Evolutionary conservation across 2,113 vertebrate genomes (phyloP), one percentile per base, ranked within the genome.

Genomic region (Microcebus tavaratra): DNA sequence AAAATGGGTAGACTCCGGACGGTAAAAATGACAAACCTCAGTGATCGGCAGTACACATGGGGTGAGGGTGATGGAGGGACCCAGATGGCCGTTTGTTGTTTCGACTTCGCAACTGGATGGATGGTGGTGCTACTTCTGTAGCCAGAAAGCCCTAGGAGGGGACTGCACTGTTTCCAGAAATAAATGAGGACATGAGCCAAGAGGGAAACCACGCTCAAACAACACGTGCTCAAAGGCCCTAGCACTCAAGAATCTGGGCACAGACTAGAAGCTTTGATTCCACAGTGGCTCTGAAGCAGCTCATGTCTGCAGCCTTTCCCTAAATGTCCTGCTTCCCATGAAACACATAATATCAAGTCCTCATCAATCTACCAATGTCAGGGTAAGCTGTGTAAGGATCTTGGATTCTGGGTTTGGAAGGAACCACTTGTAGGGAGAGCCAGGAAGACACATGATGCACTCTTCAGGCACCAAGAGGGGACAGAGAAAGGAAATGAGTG

Each of bases 31-130:
- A 55, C 20, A 45, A 18, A 34, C 5, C 31, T 65, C 29, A 11
- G 48, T 1, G 23, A n/a, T 48, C 15, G 31, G 42, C 7, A 34
- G 39, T 31, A 11, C 21, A 1, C 0, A 0, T 2, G 1, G 12
- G 36, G 39, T 25, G 4, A 57, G 31, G 25, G 4, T 2, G 39
- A 45, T 0, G 11, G 20, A 67, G 45, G 4, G 2, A 10, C n/a
- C 36, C 5, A 53, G 0, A 31, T 2, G 20, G 31, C 15, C 14
- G 0, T 31, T 45, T 17, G 45, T 17, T 1, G 17, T 31, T 11
- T 17, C 9, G 34, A 12, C 7, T 25, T 1, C 3, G 18, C 20
- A 5, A 10, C 0, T 55, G 72, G 34, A 2, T 25, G 31, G 36
- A 23, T 4, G 27, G 21, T 1, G 45, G 29, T 8, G 55, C 15